Percentiles rank a stretch among this genome's conserved stretches.
Conservation (phyloP, 2,888 invertebrate species). For the Aspidiotus destructor region DNA sequence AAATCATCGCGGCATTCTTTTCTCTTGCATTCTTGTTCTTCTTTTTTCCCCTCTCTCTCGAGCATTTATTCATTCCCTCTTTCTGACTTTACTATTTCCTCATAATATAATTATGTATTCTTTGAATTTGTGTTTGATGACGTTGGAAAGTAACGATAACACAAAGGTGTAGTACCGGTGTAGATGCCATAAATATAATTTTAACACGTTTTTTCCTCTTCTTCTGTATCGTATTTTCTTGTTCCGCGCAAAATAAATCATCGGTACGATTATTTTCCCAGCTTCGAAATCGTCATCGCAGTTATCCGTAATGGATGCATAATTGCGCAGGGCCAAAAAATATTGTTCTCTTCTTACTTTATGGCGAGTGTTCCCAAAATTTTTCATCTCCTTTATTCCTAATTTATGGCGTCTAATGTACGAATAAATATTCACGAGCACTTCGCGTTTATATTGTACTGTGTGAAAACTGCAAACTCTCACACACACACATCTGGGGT, state of each 20-base stretch:
- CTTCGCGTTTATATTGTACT: no score
- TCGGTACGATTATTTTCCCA: neutral
- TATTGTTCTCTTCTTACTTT: no score
- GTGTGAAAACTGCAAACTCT: neutral
- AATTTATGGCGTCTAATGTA: neutral
- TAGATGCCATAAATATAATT: constrained; percentile 1
- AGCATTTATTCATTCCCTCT: neutral
- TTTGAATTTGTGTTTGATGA: constrained; percentile 2
- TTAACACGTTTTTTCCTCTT: constrained; percentile 2
- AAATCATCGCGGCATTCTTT: constrained; percentile 30
- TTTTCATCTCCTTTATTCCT: neutral
- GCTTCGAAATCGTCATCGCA: neutral
- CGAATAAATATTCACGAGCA: neutral
- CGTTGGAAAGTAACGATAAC: neutral
- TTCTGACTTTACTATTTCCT: neutral
- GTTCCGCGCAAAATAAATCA: neutral
- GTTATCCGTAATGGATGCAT: no score
- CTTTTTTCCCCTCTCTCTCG: constrained; percentile 9
- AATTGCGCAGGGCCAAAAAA: no score
- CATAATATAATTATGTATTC: neutral
- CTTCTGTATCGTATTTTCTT: neutral
- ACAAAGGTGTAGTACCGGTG: neutral
- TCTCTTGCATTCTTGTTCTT: neutral
- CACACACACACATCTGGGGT: neutral
- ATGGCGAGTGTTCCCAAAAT: neutral